phyloP scores from a whole-genome alignment of 2,888 invertebrate species.

The Sminthurinus aureus region DNA sequence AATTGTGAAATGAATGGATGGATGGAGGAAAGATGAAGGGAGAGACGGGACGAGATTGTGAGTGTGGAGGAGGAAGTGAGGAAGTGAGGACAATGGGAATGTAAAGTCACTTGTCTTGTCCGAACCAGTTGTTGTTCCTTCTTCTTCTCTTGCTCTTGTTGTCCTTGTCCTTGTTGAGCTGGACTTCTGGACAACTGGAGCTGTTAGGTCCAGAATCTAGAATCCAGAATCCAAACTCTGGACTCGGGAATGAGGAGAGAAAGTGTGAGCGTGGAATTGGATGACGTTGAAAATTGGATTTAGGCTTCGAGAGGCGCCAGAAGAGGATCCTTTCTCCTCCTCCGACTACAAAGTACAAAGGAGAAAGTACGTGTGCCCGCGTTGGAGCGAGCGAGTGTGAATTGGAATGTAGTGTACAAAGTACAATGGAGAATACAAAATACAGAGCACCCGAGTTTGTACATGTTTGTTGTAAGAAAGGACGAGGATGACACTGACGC shows the following conservation, averaged over 20 bases:
- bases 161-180: constrained; percentile 10
- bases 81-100: constrained; percentile 21
- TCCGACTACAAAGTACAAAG: neutral
- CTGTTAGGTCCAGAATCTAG: too few relatives aligned
- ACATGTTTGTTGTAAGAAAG: neutral
- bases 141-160: too few relatives aligned
- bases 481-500: constrained; percentile 30
- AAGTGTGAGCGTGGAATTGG: constrained; percentile 45
- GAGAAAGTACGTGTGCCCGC: neutral
- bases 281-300: constrained; percentile 57
- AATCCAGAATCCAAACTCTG: too few relatives aligned
- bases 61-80: constrained; percentile 10
- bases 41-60: neutral
- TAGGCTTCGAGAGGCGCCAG: constrained; percentile 49
- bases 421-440: too few relatives aligned
- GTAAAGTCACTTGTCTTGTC: constrained; percentile 33
- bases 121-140: constrained; percentile 30
- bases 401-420: too few relatives aligned
- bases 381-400: neutral
- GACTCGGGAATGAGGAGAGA: neutral
- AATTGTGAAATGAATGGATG: constrained; percentile 7
- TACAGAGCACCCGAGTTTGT: too few relatives aligned
- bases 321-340: constrained; percentile 16
- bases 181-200: too few relatives aligned
- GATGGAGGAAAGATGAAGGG: neutral